phyloP scores from a whole-genome alignment of 2,113 vertebrate species.

The Steatornis caripensis region DNA sequence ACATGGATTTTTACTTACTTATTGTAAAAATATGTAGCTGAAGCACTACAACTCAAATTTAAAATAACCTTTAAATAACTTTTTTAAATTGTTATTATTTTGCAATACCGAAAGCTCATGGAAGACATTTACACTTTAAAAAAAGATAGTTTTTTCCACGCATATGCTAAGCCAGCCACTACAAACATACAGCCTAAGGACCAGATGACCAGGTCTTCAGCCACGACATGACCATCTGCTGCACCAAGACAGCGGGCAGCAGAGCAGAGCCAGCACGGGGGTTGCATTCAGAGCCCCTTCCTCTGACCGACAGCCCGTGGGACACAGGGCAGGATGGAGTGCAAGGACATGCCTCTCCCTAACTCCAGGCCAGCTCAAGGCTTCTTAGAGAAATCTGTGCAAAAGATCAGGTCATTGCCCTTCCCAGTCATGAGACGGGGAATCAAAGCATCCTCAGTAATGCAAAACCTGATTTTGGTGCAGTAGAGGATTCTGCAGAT shows the following conservation, averaged over 20 bases:
- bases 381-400: background rate
- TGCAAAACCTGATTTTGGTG: background rate
- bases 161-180: background rate
- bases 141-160: background rate
- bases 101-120: background rate
- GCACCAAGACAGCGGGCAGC: no score
- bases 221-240: no score
- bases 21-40: background rate
- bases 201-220: background rate
- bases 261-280: no score
- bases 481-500: background rate
- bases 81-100: background rate
- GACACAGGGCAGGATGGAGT: background rate
- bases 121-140: background rate
- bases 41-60: background rate
- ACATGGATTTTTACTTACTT: background rate
- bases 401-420: background rate
- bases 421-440: background rate
- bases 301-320: accelerated
- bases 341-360: no score
- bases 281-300: background rate
- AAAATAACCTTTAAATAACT: background rate
- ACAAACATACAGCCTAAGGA: background rate
- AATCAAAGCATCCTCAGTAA: background rate
- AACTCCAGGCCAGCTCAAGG: background rate